A percentile compares a stretch with the other conserved stretches of the same genome.
These are phyloP conservation scores for Morinoia aosen DNA, from an alignment of 2,888 invertebrate genomes.

Conservation along the genomic window DNA sequence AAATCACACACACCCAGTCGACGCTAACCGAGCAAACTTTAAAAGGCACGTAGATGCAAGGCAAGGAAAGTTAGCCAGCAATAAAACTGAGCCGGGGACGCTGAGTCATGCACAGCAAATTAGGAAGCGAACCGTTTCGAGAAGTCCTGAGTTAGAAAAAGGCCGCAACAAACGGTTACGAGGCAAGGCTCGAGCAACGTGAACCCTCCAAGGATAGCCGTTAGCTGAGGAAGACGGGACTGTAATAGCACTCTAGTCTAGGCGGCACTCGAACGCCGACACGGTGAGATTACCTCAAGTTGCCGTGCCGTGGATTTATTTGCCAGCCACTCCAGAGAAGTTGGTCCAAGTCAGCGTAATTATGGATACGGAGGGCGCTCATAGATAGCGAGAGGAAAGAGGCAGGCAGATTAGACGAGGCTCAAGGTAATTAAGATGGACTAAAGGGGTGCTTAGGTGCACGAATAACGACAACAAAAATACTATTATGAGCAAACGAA, in stretches of 20 bases:
- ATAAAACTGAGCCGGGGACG: not conserved
- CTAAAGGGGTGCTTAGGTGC: not conserved
- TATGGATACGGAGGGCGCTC: not conserved
- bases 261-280: not conserved
- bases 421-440: not conserved
- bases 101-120: constrained; percentile 12
- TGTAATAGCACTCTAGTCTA: not conserved
- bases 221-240: not conserved
- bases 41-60: not conserved
- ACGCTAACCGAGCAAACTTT: not conserved
- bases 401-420: not conserved
- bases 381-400: not conserved
- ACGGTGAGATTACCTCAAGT: not conserved
- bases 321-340: not conserved
- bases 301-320: not conserved
- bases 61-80: not conserved
- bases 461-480: not conserved
- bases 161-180: not conserved
- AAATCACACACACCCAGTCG: not conserved
- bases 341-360: not conserved
- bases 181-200: not conserved
- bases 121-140: not conserved
- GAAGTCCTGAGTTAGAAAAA: not conserved
- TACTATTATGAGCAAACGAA: not conserved
- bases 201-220: not conserved